Conservation (phyloP, 2,888 invertebrate species). For the Nipponacmea schrenckii region DNA sequence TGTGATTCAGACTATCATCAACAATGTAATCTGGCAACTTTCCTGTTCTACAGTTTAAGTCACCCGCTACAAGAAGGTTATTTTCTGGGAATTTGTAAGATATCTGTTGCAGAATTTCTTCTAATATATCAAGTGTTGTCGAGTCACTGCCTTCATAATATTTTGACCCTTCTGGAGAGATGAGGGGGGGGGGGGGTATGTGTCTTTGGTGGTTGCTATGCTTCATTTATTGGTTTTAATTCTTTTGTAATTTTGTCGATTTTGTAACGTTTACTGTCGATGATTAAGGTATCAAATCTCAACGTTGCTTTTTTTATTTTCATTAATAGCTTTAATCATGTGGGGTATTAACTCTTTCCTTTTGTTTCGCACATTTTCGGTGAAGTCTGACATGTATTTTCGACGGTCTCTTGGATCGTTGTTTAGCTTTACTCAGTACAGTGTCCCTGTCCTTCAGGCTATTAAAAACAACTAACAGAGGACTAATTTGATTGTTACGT, state of each 20-base stretch:
- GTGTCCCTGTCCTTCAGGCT: background rate
- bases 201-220: background rate
- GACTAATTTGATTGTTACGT: background rate
- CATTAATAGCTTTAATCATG: constrained; percentile 5
- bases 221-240: background rate
- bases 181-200: too few relatives aligned
- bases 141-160: background rate
- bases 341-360: constrained; percentile 3
- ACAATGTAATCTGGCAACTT: background rate
- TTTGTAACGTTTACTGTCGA: background rate
- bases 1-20: background rate
- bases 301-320: constrained; percentile 10
- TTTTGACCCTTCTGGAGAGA: background rate
- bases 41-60: background rate
- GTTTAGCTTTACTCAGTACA: background rate
- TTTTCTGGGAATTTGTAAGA: background rate
- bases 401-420: background rate
- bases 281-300: constrained; percentile 10
- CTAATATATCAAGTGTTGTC: background rate
- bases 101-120: background rate
- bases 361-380: background rate
- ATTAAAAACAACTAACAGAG: background rate
- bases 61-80: background rate
- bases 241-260: background rate
- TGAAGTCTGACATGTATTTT: background rate